These are phyloP conservation scores for Caenorhabditis elegans DNA, from an alignment of 1,140 invertebrate species.

Conservation along the genomic window DNA sequence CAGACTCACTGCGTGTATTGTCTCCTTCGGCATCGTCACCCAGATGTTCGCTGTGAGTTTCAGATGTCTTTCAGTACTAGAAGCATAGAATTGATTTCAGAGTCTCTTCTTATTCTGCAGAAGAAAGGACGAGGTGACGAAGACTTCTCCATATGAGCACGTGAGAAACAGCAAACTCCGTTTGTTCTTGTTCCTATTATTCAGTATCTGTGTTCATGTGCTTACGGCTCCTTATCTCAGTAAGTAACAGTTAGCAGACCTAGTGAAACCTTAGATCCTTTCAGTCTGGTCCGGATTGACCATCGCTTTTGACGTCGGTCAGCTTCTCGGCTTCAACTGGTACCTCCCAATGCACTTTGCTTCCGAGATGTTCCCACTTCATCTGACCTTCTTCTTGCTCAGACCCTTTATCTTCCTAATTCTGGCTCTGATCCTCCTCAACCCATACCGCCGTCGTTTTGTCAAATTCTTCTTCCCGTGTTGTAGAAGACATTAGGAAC, in stretches of 20 bases:
- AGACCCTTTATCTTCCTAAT: background rate
- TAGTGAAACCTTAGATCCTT: background rate
- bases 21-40: background rate
- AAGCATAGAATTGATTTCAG: background rate
- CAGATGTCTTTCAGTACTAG: background rate
- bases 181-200: conserved; percentile 11
- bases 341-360: background rate
- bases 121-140: conserved; percentile 9
- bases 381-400: conserved; percentile 8
- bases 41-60: conserved; percentile 9
- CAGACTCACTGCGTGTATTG: background rate
- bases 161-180: conserved; percentile 16
- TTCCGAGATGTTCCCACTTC: conserved; percentile 10
- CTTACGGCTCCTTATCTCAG: conserved; percentile 25
- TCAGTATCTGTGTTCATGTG: background rate
- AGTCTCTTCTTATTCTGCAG: conserved; percentile 20
- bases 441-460: conserved; percentile 29
- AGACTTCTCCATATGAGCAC: conserved; percentile 20
- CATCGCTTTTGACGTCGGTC: background rate
- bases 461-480: conserved; percentile 21
- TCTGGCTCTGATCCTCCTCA: conserved; percentile 4
- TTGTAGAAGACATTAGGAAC: conserved; percentile 16
- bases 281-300: conserved; percentile 34
- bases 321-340: conserved; percentile 4
- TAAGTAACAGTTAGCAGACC: background rate